Percentiles rank a stretch among this genome's conserved stretches.
Conservation (phyloP, 2,113 vertebrate genomes). For the Gadus macrocephalus region DNA sequence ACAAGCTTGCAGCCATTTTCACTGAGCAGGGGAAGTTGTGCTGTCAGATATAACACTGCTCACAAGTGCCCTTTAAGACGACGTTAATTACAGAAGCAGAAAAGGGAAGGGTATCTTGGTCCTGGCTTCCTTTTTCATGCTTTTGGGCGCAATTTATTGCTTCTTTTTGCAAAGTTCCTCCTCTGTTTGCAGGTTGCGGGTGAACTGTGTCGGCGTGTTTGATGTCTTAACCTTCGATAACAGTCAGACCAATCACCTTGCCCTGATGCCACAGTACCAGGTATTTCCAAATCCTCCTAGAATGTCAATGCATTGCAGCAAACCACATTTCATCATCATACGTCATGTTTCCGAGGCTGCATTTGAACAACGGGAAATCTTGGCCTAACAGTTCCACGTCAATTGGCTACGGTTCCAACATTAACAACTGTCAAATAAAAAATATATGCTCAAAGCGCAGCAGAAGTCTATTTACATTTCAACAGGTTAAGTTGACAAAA, state of each 20-base stretch:
- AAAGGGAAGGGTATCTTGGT: conserved; percentile 24
- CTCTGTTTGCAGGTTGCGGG: conserved; percentile 81
- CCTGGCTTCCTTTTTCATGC: conserved; percentile 15
- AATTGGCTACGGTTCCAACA: no score
- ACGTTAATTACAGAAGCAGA: conserved; percentile 19
- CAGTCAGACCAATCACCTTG: conserved; percentile 97
- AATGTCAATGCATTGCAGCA: not conserved
- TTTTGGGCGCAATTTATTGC: not conserved
- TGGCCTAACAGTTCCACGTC: no score
- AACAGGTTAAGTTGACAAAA: no score
- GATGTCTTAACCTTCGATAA: conserved; percentile 99
- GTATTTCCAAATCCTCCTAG: conserved; percentile 60
- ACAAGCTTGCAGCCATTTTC: no score
- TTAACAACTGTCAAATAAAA: no score
- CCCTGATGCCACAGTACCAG: conserved; percentile 99
- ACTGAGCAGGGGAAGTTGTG: no score
- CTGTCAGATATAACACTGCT: no score
- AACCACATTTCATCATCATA: no score
- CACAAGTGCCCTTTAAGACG: not conserved
- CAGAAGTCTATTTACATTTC: no score
- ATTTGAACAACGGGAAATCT: not conserved
- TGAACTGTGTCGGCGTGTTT: conserved; percentile 96
- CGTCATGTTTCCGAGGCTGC: not conserved
- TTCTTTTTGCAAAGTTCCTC: not conserved
- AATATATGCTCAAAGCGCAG: no score